phyloP scores from a whole-genome alignment of 2,113 vertebrate genomes.

The Syrrhaptes paradoxus region DNA sequence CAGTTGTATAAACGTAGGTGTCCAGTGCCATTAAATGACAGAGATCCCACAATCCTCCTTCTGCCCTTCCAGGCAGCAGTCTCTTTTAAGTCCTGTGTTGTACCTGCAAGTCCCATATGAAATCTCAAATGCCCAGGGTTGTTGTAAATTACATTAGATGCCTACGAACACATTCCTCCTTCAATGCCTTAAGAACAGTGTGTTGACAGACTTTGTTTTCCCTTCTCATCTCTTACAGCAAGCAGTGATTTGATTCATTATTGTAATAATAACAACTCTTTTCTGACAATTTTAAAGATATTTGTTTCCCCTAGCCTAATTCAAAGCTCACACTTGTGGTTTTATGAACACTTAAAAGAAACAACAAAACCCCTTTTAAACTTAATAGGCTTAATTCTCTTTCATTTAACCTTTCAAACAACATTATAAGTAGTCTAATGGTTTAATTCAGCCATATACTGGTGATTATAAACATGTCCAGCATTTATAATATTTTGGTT shows the following conservation, averaged over 20 bases:
- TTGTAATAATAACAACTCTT: background rate
- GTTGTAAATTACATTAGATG: background rate
- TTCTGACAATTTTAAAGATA: background rate
- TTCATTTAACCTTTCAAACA: background rate
- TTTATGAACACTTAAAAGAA: background rate
- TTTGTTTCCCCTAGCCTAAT: background rate
- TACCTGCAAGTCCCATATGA: background rate
- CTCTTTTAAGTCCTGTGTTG: background rate
- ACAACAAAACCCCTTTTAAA: background rate
- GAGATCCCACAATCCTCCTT: background rate
- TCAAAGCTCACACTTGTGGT: background rate
- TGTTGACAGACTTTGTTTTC: background rate
- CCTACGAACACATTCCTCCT: background rate
- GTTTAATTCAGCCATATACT: background rate
- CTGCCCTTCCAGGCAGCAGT: background rate
- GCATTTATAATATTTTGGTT: background rate
- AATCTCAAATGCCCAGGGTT: background rate
- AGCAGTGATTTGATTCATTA: background rate
- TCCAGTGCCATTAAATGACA: background rate
- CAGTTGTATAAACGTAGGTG: background rate
- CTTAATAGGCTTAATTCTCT: background rate
- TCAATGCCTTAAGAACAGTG: background rate
- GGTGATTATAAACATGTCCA: background rate
- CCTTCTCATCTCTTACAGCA: background rate
- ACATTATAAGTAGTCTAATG: background rate